phyloP scores from a whole-genome alignment of 2,113 vertebrate species.

The Bungarus multicinctus region DNA sequence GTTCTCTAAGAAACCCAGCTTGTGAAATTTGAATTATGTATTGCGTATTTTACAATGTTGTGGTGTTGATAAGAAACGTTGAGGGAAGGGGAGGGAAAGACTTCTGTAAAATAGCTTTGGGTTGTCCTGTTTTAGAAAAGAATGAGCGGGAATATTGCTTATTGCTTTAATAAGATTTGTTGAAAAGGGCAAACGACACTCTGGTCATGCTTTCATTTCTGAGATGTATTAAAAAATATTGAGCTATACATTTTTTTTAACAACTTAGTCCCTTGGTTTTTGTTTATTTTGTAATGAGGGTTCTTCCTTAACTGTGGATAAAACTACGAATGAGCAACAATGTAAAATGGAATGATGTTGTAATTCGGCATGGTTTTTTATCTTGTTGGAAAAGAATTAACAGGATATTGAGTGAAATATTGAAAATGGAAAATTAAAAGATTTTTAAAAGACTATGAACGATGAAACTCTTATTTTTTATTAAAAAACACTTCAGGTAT shows the following conservation, averaged over 20 bases:
- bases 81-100: constrained; percentile 54
- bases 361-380: constrained; percentile 26
- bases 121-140: constrained; percentile 37
- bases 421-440: constrained; percentile 38
- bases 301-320: constrained; percentile 37
- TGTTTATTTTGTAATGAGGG: constrained; percentile 26
- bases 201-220: background rate
- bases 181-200: constrained; percentile 36
- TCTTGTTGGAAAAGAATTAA: constrained; percentile 29
- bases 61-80: constrained; percentile 57
- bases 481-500: background rate
- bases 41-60: constrained; percentile 53
- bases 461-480: background rate
- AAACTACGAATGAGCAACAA: constrained; percentile 1
- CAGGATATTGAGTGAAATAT: constrained; percentile 47
- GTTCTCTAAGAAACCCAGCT: constrained; percentile 50
- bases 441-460: constrained; percentile 17
- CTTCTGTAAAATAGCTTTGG: constrained; percentile 65
- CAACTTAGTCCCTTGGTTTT: constrained; percentile 30
- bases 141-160: constrained; percentile 15
- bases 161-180: constrained; percentile 11
- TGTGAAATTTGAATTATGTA: constrained; percentile 46
- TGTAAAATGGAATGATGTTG: constrained; percentile 5
- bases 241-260: constrained; percentile 20
- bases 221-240: constrained; percentile 21